Evolutionary conservation across 2,113 vertebrate species (phyloP).

Genomic region (Dicaeum eximium): DNA sequence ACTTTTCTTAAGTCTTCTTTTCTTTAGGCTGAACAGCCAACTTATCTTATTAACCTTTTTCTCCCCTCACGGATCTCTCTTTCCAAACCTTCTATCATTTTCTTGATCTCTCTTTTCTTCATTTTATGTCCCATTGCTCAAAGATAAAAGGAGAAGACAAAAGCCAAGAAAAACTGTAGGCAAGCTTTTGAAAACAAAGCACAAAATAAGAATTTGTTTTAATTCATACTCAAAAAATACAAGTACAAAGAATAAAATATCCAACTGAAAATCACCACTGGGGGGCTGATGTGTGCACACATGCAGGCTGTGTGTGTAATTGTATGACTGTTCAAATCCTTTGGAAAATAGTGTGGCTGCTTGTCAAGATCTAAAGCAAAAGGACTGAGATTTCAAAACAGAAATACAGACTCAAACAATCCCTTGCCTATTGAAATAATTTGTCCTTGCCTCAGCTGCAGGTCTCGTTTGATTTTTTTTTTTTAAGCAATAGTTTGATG

Average conservation of each 20-base stretch:
- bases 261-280: conserved; percentile 50
- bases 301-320: not conserved
- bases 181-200: conserved; percentile 66
- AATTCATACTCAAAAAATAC: conserved; percentile 34
- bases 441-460: conserved; percentile 67
- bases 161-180: conserved; percentile 38
- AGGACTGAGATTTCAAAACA: conserved; percentile 37
- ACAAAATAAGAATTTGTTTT: conserved; percentile 62
- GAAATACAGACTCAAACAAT: conserved; percentile 57
- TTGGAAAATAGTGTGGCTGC: conserved; percentile 45
- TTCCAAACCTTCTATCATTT: conserved; percentile 52
- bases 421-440: conserved; percentile 65
- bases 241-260: conserved; percentile 48
- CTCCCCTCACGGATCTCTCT: not conserved
- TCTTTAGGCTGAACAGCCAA: conserved; percentile 31
- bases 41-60: conserved; percentile 62
- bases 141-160: conserved; percentile 41
- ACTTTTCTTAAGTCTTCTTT: conserved; percentile 40
- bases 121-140: conserved; percentile 27
- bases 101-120: conserved; percentile 45
- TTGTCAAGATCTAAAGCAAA: conserved; percentile 63
- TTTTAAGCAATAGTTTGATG: conserved; percentile 28
- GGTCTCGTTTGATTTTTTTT: conserved; percentile 50
- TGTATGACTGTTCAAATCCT: conserved; percentile 42
- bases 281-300: conserved; percentile 28